A percentile compares a stretch with the other conserved stretches of the same genome.
phyloP scores from a whole-genome alignment of 37 sponge, comb jelly and placozoan genomes.

The Amphimedon queenslandica region DNA sequence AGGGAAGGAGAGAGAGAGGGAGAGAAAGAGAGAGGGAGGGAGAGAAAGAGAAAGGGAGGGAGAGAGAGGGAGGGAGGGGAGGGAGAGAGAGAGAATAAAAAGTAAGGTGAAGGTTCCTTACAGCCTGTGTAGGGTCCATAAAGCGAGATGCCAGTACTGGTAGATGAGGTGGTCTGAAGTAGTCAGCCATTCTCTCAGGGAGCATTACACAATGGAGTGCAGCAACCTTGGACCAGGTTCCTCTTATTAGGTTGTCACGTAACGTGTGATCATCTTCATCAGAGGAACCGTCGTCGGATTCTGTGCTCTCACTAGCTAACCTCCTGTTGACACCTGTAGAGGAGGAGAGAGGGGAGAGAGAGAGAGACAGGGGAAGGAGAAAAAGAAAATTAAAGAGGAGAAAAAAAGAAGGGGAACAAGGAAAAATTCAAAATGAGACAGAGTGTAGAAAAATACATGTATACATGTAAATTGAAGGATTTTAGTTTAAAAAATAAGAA shows the following conservation, averaged over 20 bases:
- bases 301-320: not conserved
- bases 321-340: slow-evolving; percentile 11
- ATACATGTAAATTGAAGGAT: no score
- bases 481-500: no score
- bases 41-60: slow-evolving; percentile 43
- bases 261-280: slow-evolving; percentile 25
- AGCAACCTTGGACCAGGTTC: slow-evolving; percentile 86
- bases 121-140: slow-evolving; percentile 74
- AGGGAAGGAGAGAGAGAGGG: slow-evolving; percentile 25
- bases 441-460: no score
- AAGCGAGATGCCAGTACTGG: slow-evolving; percentile 78
- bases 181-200: slow-evolving; percentile 78
- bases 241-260: slow-evolving; percentile 68
- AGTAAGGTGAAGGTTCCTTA: slow-evolving; percentile 28
- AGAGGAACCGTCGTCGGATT: slow-evolving; percentile 24
- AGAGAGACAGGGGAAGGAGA: no score
- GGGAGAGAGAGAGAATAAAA: slow-evolving; percentile 22
- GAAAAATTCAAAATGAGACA: no score
- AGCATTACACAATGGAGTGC: slow-evolving; percentile 95
- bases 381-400: no score
- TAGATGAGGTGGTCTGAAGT: slow-evolving; percentile 80
- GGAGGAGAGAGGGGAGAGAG: no score
- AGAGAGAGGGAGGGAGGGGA: slow-evolving; percentile 36
- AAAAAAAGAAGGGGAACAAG: no score
- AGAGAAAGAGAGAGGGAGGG: slow-evolving; percentile 43